A percentile compares a stretch with the other conserved stretches of the same genome.
Evolutionary conservation across 2,113 vertebrate species (phyloP).

Genomic region (Puntigrus tetrazona): DNA sequence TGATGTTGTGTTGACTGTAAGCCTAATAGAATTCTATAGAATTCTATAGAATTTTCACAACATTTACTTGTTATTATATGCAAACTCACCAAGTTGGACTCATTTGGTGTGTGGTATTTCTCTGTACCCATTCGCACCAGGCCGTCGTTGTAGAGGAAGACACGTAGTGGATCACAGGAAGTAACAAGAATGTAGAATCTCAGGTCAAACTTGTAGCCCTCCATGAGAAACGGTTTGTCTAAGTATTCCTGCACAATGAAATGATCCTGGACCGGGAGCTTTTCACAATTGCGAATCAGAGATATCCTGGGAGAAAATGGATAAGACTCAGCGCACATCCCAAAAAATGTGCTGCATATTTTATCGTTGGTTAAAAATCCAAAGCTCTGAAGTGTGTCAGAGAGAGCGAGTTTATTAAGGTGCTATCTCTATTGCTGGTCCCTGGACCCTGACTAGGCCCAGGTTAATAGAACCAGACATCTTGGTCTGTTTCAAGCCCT

Average conservation of each 20-base stretch:
- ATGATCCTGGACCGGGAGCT: constrained; percentile 95
- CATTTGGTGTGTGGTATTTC: constrained; percentile 92
- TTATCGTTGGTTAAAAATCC: neutral
- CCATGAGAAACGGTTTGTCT: constrained; percentile 97
- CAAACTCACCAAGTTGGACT: constrained; percentile 92
- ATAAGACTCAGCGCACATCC: neutral
- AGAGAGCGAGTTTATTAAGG: constrained; percentile 47
- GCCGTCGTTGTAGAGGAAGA: constrained; percentile 97
- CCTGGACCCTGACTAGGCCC: constrained; percentile 54
- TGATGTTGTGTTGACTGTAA: neutral
- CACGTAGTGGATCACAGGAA: constrained; percentile 95
- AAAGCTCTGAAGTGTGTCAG: neutral
- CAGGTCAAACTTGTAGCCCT: constrained; percentile 98
- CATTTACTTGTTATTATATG: neutral
- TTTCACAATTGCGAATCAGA: constrained; percentile 95
- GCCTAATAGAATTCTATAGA: neutral
- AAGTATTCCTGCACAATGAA: constrained; percentile 98
- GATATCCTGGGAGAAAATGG: constrained; percentile 82
- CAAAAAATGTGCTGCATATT: constrained; percentile 30
- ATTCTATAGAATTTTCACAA: no score
- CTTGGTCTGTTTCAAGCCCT: constrained; percentile 62
- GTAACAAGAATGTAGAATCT: constrained; percentile 97
- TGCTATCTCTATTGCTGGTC: constrained; percentile 59
- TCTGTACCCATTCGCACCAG: constrained; percentile 98
- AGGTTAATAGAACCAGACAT: constrained; percentile 69